phyloP scores from a whole-genome alignment of 2,113 vertebrate species.

The Sorex fumeus region DNA sequence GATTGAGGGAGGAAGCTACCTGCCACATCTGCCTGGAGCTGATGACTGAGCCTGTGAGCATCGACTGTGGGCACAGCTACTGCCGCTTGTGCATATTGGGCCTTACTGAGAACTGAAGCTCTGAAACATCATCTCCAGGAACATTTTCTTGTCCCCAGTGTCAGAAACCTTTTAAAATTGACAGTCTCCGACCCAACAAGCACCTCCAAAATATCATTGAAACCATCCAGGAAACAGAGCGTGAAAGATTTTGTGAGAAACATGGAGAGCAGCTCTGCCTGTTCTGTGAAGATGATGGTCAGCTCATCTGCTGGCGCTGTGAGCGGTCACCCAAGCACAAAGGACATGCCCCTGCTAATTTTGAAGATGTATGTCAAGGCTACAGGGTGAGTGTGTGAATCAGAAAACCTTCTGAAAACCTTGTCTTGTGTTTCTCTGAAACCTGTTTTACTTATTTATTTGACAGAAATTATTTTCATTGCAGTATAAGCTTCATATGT shows the following conservation, averaged over 20 bases:
- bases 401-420: too few relatives aligned
- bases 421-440: too few relatives aligned
- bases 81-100: background rate
- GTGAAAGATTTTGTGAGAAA: background rate
- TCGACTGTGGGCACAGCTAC: background rate
- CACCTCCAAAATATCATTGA: background rate
- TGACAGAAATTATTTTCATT: too few relatives aligned
- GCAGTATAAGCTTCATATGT: too few relatives aligned
- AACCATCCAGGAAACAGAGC: background rate
- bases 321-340: background rate
- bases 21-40: background rate
- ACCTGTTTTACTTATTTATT: too few relatives aligned
- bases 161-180: background rate
- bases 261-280: background rate
- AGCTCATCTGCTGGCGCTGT: background rate
- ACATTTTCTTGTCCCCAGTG: background rate
- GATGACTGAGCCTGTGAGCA: background rate
- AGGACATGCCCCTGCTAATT: background rate
- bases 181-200: background rate
- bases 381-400: background rate
- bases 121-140: background rate
- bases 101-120: background rate
- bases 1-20: background rate
- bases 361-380: background rate
- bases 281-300: background rate